phyloP scores from a whole-genome alignment of 1,140 invertebrate species.

The Anoplolepis gracilipes region DNA sequence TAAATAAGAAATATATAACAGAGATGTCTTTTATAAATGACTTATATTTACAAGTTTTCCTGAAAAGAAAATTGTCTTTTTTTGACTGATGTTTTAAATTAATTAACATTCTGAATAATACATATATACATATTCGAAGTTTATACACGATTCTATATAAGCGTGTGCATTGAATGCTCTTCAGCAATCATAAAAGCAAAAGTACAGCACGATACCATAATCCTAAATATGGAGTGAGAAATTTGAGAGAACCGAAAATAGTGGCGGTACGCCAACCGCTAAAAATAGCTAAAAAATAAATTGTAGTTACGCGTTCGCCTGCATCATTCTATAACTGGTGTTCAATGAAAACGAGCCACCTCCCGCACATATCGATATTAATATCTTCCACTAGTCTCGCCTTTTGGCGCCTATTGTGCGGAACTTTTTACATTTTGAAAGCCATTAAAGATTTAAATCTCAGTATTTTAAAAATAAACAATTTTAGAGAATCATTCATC shows the following conservation, averaged over 20 bases:
- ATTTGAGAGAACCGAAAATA: slow-evolving; percentile 85
- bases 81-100: background rate
- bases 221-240: slow-evolving; percentile 85
- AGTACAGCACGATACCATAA: slow-evolving; percentile 75
- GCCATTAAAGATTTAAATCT: background rate
- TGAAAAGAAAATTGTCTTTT: background rate
- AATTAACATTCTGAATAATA: slow-evolving; percentile 1
- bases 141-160: background rate
- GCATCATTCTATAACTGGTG: slow-evolving; percentile 76
- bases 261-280: slow-evolving; percentile 82
- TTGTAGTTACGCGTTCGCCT: slow-evolving; percentile 78
- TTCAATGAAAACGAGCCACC: slow-evolving; percentile 77
- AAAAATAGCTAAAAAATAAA: slow-evolving; percentile 85
- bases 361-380: slow-evolving; percentile 68
- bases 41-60: background rate
- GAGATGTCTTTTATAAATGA: background rate
- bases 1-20: background rate
- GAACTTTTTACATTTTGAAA: background rate
- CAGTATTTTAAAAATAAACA: background rate
- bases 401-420: slow-evolving; percentile 29
- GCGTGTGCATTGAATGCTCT: slow-evolving; percentile 40
- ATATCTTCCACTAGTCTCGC: slow-evolving; percentile 52
- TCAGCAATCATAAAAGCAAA: slow-evolving; percentile 67
- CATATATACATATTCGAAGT: too few relatives aligned
- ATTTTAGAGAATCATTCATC: background rate